Base-by-base conservation (phyloP, 2,888 invertebrate species). In the Villa cingulata region DNA sequence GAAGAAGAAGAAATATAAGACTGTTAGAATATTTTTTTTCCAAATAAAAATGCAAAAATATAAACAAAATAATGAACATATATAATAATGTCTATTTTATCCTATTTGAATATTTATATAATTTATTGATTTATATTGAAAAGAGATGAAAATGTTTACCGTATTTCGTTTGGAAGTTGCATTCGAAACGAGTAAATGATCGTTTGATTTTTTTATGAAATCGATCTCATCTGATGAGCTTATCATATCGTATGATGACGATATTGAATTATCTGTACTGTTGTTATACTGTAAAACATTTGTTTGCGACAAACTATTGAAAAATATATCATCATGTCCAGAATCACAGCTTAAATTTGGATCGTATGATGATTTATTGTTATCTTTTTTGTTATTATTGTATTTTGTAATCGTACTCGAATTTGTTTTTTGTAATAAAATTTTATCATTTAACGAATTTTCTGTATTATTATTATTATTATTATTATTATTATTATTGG, bases 251-350 rank as follows among this genome's bases (percentile, higher is more conserved):
- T 53, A 55, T 32, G 52, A 53, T 4, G 55, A 55, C 9, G 55
- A 55, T 23, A 54, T 54, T 3, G 54, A 54, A 18, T 55, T 45
- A 16, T 50, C 51, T 15, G 53, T 54, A 18, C 53, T 54, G n/a
- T n/a, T 18, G 41, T 27, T n/a, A 12, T 41, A 37, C 10, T 41
- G 46, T 5, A 46, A 19, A 17, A 41, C 70, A 9, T 66, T 66
- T 10, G 77, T 77, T 58, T 62, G 62, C 10, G 63, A 62, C 12
- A 56, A 55, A 44, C 62, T 65, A 48, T 62, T 61, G 14, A 58
- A 62, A n/a, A n/a, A n/a, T 18, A 60, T 54, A 3, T 59, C 63
- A 46, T 64, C 64, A 51, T 65, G 64, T 1, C 66, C 66, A 1
- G 66, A 66, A 51, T 66, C 65, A 49, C 58, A 62, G 52, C 65